Base-by-base conservation (phyloP, 2,888 invertebrate genomes). In the Hemithea aestivaria region DNA sequence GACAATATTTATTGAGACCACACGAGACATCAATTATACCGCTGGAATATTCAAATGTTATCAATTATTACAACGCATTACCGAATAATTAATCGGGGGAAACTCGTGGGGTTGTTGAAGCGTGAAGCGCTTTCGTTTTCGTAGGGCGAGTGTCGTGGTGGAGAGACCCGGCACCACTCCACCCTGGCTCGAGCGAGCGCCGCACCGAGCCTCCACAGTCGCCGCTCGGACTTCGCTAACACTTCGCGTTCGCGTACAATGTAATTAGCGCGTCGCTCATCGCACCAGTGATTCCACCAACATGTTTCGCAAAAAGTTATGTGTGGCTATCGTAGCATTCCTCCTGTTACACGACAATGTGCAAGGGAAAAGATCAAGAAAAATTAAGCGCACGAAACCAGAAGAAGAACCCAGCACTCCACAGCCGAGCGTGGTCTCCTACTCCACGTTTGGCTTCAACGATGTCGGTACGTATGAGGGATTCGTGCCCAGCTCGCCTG, bases 81-180 rank as follows among this genome's bases (percentile, higher is more conserved):
- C 55, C 63, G 71, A 72, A 74, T 75, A 75, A 75, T 80, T 77
- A 70, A 73, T 73, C 68, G 67, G 59, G 73, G 77, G 76, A 81
- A 83, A 84, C 68, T 80, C 67, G 71, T 72, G 52, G 65, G 64
- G 68, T 66, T 61, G 58, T 56, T 67, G 58, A 69, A 73, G 79
- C 84, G 76, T 83, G 73, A 73, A 71, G 67, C 78, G 75, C 85
- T 87, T 87, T 87, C 85, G 70, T 77, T 87, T 84, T 85, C 83
- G 63, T 68, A 74, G 80, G 82, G 73, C 69, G 54, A 45, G 48
- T 53, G 54, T 59, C 53, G 59, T 56, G 54, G 58, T 54, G 49
- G 59, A 58, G 54, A 54, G 51, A 49, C 50, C 16, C 16, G 53
- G 56, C 52, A 49, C 50, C 53, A 56, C 54, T 56, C 51, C 54